Conservation (phyloP, 2,797 vertebrate genomes). For the Scarus forsteni region DNA sequence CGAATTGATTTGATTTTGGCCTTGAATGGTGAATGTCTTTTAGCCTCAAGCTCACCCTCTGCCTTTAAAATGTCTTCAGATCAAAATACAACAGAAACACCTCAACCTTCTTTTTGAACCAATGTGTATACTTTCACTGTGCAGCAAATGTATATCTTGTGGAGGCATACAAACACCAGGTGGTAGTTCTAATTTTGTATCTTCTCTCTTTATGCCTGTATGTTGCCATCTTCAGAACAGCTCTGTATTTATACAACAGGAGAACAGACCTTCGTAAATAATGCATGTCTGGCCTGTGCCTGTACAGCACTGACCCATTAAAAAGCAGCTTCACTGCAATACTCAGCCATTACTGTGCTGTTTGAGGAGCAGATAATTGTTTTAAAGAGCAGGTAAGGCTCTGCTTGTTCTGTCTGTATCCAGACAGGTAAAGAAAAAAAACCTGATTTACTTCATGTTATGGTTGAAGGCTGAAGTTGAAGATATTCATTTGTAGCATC, state of each 20-base stretch:
- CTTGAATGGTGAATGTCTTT: too few species aligned
- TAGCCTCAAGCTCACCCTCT: too few species aligned
- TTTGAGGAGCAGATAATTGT: slow-evolving; percentile 39
- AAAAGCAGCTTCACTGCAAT: slow-evolving; percentile 59
- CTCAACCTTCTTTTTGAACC: too few species aligned
- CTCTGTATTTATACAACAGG: slow-evolving; percentile 62
- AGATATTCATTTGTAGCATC: slow-evolving; percentile 22
- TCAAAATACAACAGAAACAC: too few species aligned
- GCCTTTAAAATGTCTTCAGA: too few species aligned
- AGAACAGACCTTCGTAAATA: slow-evolving; percentile 66
- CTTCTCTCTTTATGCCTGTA: slow-evolving; percentile 24
- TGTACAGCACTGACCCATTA: slow-evolving; percentile 62
- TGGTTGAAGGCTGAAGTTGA: slow-evolving; percentile 3
- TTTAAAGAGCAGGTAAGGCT: slow-evolving; percentile 40
- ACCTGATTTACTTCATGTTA: background rate
- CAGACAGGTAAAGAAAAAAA: slow-evolving; percentile 4
- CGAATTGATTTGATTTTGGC: too few species aligned
- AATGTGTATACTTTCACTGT: too few species aligned
- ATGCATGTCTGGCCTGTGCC: slow-evolving; percentile 68
- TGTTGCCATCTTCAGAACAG: slow-evolving; percentile 46
- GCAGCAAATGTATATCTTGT: too few species aligned
- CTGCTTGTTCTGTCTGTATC: slow-evolving; percentile 29
- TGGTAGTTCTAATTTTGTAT: slow-evolving; percentile 6
- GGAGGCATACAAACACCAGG: too few species aligned
- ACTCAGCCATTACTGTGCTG: slow-evolving; percentile 52